phyloP scores from a whole-genome alignment of 1,140 invertebrate genomes.

The Drosophila saltans region DNA sequence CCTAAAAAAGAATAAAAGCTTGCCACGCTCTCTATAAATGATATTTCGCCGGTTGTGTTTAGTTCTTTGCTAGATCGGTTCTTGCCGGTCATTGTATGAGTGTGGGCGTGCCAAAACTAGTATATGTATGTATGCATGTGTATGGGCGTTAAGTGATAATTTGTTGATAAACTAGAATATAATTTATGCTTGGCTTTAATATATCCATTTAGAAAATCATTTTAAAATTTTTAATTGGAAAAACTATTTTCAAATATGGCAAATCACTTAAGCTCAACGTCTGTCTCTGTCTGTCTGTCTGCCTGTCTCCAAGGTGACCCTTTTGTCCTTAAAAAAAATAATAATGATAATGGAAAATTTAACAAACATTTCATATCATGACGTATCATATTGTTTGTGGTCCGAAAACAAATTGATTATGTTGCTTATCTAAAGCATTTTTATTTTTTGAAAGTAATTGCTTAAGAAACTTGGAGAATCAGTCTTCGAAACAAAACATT shows the following conservation, averaged over 20 bases:
- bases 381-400: neutral
- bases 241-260: neutral
- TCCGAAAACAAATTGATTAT: neutral
- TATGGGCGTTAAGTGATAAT: neutral
- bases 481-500: neutral
- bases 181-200: no score
- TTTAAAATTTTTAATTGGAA: constrained; percentile 1
- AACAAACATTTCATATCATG: constrained; percentile 16
- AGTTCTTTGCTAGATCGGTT: neutral
- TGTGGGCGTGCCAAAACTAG: constrained; percentile 17
- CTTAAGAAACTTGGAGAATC: neutral
- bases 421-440: neutral
- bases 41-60: constrained; percentile 29
- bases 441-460: neutral
- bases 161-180: neutral
- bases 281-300: neutral
- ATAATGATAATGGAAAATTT: constrained; percentile 37
- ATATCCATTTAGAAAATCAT: neutral
- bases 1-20: neutral
- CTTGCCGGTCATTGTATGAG: neutral
- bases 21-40: constrained; percentile 36
- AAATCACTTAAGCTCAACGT: neutral
- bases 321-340: constrained; percentile 9
- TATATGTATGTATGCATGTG: neutral
- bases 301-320: constrained; percentile 58